These are phyloP conservation scores for Prochilodus magdalenae DNA, from an alignment of 2,113 vertebrate species.

Conservation along the genomic window DNA sequence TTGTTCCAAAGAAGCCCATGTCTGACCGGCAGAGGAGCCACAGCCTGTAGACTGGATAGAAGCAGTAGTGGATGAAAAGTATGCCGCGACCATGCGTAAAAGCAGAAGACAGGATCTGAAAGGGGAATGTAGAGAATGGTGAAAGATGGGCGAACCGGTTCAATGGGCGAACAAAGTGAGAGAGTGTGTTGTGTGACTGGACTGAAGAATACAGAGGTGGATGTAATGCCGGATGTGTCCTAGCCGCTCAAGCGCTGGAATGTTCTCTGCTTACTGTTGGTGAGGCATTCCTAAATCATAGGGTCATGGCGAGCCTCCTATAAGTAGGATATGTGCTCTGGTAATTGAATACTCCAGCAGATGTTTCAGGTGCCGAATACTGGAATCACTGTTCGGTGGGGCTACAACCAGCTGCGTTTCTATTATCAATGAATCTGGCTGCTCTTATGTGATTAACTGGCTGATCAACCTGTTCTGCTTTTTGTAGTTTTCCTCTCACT, in stretches of 20 bases:
- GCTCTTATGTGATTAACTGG: too few relatives aligned
- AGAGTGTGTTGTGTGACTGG: background rate
- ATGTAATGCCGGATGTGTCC: background rate
- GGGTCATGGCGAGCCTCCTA: background rate
- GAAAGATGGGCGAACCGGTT: background rate
- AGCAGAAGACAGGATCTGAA: background rate
- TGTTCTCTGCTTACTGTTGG: background rate
- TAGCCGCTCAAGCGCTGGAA: background rate
- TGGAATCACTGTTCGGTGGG: too few relatives aligned
- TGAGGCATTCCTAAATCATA: conserved; percentile 9
- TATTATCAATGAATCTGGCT: too few relatives aligned
- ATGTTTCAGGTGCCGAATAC: background rate
- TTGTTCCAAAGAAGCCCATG: background rate
- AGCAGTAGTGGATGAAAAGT: background rate
- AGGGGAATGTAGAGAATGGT: background rate
- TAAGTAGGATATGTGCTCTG: background rate
- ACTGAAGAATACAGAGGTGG: background rate
- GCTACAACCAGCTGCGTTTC: too few relatives aligned
- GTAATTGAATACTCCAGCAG: background rate
- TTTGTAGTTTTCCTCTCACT: too few relatives aligned
- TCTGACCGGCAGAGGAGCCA: background rate
- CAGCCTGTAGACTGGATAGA: background rate
- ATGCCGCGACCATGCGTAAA: background rate
- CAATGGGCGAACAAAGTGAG: background rate
- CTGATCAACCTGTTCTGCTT: too few relatives aligned